Evolutionary conservation across 2,797 vertebrate genomes (phyloP), one percentile per base, ranked within the genome.

Genomic region (Sebastes matsubarae): DNA sequence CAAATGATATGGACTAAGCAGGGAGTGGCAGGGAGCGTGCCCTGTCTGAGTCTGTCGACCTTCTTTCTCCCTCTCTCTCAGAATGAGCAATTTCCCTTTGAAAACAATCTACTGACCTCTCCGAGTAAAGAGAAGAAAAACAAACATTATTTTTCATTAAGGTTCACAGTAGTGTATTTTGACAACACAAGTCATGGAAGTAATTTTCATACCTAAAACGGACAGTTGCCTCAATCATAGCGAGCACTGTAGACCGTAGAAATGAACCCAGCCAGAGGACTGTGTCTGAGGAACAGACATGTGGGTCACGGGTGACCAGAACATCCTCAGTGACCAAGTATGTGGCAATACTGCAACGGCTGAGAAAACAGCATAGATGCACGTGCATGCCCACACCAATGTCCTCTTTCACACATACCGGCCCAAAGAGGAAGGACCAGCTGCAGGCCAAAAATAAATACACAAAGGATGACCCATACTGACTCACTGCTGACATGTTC

Each of bases 391-490:
- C 75, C 79, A 84, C 34, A 57, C 79, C 59, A 42, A 71, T 69
- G 84, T 83, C 66, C 68, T 71, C 55, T 58, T 27, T 67, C 42
- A 14, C 76, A 54, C 50, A 42, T 18, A 32, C 64, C 29, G 71
- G 66, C 66, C 42, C 32, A 59, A 86, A 88, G 86, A 91, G 91
- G 91, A 92, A 93, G 84, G 86, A 92, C 90, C 94, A 95, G 94
- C 94, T 95, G 93, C 87, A 87, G 73, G 68, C 85, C 91, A 85
- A 86, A 93, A 93, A 94, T 94, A 95, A 92, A 93, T 87, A 91
- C 85, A 93, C 90, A 92, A 92, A 91, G 83, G 66, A 87, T 88
- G 92, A 91, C 85, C 92, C 81, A 82, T 38, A 69, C 88, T 92
- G 87, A 92, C 80, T 92, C 85, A 87, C 50, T 87, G 90, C 89